Evolutionary conservation across 2,113 vertebrate genomes (phyloP).

Genomic region (Poicephalus meyeri): DNA sequence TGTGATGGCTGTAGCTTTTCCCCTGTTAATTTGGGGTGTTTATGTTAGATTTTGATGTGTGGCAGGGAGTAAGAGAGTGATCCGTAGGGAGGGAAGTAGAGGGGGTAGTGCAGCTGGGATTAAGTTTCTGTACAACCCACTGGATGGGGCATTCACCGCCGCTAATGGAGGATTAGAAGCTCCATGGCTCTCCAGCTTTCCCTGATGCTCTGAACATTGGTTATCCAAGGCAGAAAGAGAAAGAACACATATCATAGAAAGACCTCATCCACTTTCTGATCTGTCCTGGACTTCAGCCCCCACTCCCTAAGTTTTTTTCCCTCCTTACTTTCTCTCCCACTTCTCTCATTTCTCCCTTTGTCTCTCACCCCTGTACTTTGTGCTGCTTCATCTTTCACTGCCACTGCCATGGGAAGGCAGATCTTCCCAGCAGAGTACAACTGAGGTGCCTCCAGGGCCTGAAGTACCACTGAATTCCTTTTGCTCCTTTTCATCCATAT

Average conservation of each 20-base stretch:
- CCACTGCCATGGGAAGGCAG: background rate
- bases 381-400: background rate
- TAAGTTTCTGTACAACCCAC: fast-evolving
- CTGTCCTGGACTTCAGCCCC: background rate
- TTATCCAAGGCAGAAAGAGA: background rate
- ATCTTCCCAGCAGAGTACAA: background rate
- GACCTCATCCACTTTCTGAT: background rate
- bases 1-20: background rate
- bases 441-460: background rate
- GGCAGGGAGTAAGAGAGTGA: background rate
- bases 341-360: background rate
- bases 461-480: background rate
- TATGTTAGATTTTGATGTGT: background rate
- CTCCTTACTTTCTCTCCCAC: background rate
- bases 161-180: background rate
- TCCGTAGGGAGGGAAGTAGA: background rate
- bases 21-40: background rate
- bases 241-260: fast-evolving
- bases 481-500: background rate
- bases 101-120: background rate
- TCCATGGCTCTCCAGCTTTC: background rate
- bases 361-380: background rate
- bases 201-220: background rate
- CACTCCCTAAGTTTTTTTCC: background rate
- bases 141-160: background rate